phyloP scores from a whole-genome alignment of 2,888 invertebrate genomes.

The Pristionchus japonicus region DNA sequence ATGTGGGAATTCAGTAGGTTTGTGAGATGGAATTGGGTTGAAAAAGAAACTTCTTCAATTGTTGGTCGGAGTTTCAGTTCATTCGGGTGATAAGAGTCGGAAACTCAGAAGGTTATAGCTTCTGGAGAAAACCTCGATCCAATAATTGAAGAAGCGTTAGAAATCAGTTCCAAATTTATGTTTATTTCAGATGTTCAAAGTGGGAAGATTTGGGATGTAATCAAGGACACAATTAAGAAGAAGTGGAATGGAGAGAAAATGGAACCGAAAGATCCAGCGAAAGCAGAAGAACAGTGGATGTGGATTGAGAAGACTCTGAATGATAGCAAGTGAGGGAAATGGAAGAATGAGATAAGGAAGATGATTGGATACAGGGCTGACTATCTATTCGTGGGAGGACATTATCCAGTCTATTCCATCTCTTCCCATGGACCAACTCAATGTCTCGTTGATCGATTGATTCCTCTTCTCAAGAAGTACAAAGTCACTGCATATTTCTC shows the following conservation, averaged over 20 bases:
- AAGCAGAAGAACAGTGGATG: conserved; percentile 27
- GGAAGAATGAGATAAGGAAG: no score
- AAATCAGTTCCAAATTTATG: no score
- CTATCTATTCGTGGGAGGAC: conserved; percentile 77
- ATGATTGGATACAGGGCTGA: conserved; percentile 74
- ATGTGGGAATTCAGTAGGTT: conserved; percentile 77
- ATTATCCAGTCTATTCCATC: conserved; percentile 78
- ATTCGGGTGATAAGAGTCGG: no score
- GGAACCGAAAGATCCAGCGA: background rate
- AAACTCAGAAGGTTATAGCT: no score
- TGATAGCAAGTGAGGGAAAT: conserved; percentile 23
- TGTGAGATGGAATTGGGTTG: no score
- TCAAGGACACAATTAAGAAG: background rate
- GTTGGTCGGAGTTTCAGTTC: conserved; percentile 19
- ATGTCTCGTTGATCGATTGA: conserved; percentile 76
- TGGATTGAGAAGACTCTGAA: conserved; percentile 20
- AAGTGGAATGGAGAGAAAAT: background rate
- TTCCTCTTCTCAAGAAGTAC: conserved; percentile 77
- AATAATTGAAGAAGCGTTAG: no score
- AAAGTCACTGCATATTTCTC: conserved; percentile 77
- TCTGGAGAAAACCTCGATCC: no score
- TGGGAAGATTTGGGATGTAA: background rate
- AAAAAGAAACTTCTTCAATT: no score
- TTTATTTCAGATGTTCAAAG: background rate
- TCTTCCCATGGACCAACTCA: conserved; percentile 78